These are phyloP conservation scores for Barnardius zonarius DNA, from an alignment of 2,113 vertebrate species.

Conservation along the genomic window DNA sequence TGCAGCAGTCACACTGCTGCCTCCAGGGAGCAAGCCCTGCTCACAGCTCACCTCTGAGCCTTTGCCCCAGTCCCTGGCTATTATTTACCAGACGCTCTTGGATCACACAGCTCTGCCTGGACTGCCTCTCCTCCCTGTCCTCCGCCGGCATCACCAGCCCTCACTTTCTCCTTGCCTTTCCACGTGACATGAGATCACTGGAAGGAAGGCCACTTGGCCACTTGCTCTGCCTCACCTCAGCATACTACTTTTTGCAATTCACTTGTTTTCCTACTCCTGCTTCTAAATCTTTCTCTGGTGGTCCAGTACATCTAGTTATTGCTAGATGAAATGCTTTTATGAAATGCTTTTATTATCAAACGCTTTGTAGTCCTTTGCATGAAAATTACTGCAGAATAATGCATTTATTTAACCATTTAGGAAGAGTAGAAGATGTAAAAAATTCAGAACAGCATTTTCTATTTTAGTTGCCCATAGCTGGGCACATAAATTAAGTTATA, in stretches of 20 bases:
- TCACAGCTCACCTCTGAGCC: background rate
- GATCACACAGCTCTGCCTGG: background rate
- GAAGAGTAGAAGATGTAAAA: background rate
- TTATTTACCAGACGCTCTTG: background rate
- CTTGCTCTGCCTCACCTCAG: background rate
- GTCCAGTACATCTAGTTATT: background rate
- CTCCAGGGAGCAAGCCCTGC: background rate
- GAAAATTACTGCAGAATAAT: background rate
- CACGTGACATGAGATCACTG: background rate
- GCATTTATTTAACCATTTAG: background rate
- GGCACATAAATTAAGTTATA: background rate
- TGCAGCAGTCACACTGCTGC: accelerated
- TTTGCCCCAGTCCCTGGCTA: background rate
- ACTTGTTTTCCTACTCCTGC: background rate
- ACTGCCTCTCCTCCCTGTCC: background rate
- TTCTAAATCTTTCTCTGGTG: background rate
- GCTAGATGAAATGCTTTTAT: background rate
- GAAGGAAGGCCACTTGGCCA: background rate
- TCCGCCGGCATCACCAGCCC: background rate
- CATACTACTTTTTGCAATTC: background rate
- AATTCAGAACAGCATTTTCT: background rate
- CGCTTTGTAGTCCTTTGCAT: background rate
- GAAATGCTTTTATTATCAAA: background rate
- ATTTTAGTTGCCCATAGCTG: background rate
- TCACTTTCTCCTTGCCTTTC: background rate